Conservation (phyloP, 2,113 vertebrate species). For the Gallinago media region DNA sequence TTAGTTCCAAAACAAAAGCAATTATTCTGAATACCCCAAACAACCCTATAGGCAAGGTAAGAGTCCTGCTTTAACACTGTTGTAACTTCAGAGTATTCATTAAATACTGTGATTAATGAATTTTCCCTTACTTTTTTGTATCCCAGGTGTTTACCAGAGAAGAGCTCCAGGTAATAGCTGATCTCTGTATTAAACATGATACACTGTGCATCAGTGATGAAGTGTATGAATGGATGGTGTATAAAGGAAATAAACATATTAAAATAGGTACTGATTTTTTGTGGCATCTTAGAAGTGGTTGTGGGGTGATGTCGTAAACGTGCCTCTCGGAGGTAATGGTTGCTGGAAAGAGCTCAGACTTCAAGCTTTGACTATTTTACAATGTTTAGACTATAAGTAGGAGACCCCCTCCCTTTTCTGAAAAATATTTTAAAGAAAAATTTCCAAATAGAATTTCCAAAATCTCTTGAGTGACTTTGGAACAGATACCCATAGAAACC, state of each 20-base stretch:
- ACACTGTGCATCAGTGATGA: constrained; percentile 95
- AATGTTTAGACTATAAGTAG: neutral
- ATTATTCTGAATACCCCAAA: constrained; percentile 96
- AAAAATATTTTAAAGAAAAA: neutral
- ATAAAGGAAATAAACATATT: constrained; percentile 87
- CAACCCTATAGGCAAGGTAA: constrained; percentile 94
- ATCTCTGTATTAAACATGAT: constrained; percentile 93
- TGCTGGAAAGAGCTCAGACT: neutral
- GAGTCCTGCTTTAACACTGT: neutral
- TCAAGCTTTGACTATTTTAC: neutral
- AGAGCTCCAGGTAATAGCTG: constrained; percentile 91
- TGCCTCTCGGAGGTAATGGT: neutral
- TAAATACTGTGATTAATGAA: neutral
- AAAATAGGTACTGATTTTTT: constrained; percentile 88
- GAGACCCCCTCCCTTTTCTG: neutral
- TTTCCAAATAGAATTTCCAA: neutral
- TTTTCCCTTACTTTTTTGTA: neutral
- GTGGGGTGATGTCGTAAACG: neutral
- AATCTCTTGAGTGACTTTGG: neutral
- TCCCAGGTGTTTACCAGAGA: constrained; percentile 87
- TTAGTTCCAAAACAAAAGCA: constrained; percentile 94
- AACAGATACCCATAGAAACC: neutral
- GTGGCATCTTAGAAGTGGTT: neutral
- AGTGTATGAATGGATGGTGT: constrained; percentile 96
- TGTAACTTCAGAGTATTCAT: neutral